These are phyloP conservation scores for Cottus gobio DNA, from an alignment of 2,113 vertebrate genomes.

Conservation along the genomic window DNA sequence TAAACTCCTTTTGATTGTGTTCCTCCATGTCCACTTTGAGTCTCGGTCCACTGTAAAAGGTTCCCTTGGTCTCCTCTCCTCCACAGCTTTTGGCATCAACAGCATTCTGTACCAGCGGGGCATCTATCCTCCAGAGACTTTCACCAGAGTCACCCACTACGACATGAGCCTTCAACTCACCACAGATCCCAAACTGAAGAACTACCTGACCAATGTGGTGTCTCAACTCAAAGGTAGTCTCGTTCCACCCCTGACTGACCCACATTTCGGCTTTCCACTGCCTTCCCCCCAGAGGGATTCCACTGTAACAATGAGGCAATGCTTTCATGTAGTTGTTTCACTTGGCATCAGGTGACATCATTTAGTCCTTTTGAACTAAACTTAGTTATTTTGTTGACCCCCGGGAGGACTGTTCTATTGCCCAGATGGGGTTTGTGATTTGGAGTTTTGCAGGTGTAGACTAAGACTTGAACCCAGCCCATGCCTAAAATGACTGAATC, in stretches of 20 bases:
- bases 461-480: background rate
- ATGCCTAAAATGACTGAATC: background rate
- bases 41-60: background rate
- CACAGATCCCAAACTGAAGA: constrained; percentile 90
- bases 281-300: background rate
- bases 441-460: background rate
- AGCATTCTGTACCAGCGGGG: constrained; percentile 97
- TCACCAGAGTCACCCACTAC: constrained; percentile 91
- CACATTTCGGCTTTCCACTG: background rate
- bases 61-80: background rate
- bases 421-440: background rate
- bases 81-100: constrained; percentile 94
- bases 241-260: background rate
- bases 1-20: background rate
- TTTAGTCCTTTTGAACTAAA: no score
- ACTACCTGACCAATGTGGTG: constrained; percentile 92
- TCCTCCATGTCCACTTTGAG: background rate
- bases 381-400: background rate
- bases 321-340: background rate
- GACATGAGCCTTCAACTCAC: constrained; percentile 93
- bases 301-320: background rate
- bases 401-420: background rate
- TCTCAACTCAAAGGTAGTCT: constrained; percentile 91
- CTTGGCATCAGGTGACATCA: background rate
- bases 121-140: constrained; percentile 95